phyloP scores from a whole-genome alignment of 64 coral and sea anemone genomes.

The Actinia equina region DNA sequence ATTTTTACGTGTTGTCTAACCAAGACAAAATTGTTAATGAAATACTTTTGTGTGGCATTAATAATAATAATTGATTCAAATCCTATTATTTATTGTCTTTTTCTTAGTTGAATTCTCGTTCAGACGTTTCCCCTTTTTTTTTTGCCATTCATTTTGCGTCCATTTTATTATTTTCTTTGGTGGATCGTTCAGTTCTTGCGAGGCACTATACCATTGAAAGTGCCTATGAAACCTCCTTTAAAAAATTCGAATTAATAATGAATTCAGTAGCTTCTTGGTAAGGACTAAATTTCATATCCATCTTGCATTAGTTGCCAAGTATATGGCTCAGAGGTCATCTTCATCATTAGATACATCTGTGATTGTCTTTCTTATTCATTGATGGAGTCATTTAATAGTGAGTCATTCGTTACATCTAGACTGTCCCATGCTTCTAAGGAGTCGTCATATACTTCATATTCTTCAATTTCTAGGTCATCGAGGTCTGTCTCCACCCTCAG shows the following conservation, averaged over 20 bases:
- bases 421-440: constrained; percentile 85
- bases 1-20: too few species aligned
- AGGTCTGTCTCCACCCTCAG: constrained; percentile 38
- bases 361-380: not conserved
- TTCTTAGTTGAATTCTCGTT: too few species aligned
- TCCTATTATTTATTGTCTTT: too few species aligned
- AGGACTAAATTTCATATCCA: not conserved
- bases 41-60: too few species aligned
- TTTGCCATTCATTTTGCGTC: not conserved
- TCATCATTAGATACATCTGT: not conserved
- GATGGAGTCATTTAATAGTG: constrained; percentile 1
- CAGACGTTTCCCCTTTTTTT: too few species aligned
- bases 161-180: not conserved
- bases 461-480: constrained; percentile 63
- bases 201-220: too few species aligned
- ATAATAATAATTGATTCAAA: too few species aligned
- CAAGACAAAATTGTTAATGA: too few species aligned
- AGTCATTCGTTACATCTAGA: constrained; percentile 53
- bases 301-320: not conserved
- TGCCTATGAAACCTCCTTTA: too few species aligned
- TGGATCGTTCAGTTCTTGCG: too few species aligned
- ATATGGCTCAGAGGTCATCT: not conserved
- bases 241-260: not conserved
- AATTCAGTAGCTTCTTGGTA: not conserved
- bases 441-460: constrained; percentile 81